Percentiles rank a stretch among this genome's conserved stretches.
These are phyloP conservation scores for Asobara japonica DNA, from an alignment of 1,140 invertebrate genomes.

Conservation along the genomic window DNA sequence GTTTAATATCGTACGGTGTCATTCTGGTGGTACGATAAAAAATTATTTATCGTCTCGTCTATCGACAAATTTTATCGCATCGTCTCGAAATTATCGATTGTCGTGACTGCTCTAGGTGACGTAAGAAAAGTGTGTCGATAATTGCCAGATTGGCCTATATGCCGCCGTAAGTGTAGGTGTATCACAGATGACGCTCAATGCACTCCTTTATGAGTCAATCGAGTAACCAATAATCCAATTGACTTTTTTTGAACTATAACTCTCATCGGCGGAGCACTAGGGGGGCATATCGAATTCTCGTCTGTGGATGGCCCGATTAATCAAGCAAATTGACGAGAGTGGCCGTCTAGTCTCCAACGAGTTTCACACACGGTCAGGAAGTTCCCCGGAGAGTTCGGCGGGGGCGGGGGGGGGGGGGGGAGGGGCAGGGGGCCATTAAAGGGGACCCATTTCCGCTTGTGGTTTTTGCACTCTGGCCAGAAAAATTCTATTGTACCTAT, in stretches of 20 bases:
- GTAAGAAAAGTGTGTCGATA: no score
- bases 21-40: no score
- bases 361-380: neutral
- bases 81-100: no score
- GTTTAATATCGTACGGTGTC: no score
- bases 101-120: no score
- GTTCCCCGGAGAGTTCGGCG: neutral
- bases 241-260: constrained; percentile 17
- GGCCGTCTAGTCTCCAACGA: constrained; percentile 18
- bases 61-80: no score
- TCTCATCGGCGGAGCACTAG: neutral
- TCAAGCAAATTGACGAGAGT: constrained; percentile 37
- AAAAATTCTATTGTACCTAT: neutral
- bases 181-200: neutral
- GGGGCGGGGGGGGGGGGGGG: neutral
- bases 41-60: no score
- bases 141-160: no score
- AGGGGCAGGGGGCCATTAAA: neutral
- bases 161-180: neutral
- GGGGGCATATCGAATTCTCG: constrained; percentile 10
- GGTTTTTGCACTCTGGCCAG: neutral
- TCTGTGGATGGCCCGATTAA: constrained; percentile 31
- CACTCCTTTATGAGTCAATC: constrained; percentile 1
- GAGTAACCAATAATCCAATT: constrained; percentile 15
- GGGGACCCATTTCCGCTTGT: neutral